Conservation (phyloP, 2,888 invertebrate species). For the Leptopterna dolabrata region DNA sequence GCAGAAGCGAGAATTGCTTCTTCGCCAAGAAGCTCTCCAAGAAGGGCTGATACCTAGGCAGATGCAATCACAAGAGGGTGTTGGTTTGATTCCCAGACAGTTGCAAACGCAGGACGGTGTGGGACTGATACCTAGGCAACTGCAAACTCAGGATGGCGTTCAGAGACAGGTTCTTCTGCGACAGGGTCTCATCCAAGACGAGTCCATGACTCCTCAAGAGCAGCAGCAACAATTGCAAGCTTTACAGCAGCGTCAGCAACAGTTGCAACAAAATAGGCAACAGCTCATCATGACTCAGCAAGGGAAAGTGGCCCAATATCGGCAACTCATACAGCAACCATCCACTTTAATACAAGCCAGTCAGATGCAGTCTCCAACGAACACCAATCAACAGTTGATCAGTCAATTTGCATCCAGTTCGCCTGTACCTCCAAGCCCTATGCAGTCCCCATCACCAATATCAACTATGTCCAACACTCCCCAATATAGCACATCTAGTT, state of each 20-base stretch:
- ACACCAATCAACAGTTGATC: constrained; percentile 64
- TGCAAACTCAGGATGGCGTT: neutral
- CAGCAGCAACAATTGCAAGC: constrained; percentile 52
- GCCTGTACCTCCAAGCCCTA: constrained; percentile 62
- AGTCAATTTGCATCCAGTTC: constrained; percentile 66
- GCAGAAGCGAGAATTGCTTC: constrained; percentile 60
- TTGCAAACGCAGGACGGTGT: constrained; percentile 12
- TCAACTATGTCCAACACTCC: constrained; percentile 61
- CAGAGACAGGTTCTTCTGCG: constrained; percentile 67
- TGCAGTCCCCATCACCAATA: constrained; percentile 57
- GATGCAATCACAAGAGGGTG: constrained; percentile 64
- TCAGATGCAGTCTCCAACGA: constrained; percentile 67
- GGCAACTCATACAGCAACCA: constrained; percentile 51
- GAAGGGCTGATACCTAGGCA: constrained; percentile 69
- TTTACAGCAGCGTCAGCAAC: constrained; percentile 66
- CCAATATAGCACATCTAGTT: constrained; percentile 69
- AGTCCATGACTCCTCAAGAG: neutral
- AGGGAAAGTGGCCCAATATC: constrained; percentile 56
- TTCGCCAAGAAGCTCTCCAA: constrained; percentile 67
- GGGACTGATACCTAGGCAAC: neutral
- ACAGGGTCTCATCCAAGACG: constrained; percentile 65
- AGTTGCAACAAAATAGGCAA: constrained; percentile 65
- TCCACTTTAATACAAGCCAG: constrained; percentile 27
- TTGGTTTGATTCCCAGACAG: constrained; percentile 64
- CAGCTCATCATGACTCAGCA: constrained; percentile 59